A percentile compares a stretch with the other conserved stretches of the same genome.
These are phyloP conservation scores for Apteryx owenii DNA, from an alignment of 2,113 vertebrate genomes.

Conservation along the genomic window DNA sequence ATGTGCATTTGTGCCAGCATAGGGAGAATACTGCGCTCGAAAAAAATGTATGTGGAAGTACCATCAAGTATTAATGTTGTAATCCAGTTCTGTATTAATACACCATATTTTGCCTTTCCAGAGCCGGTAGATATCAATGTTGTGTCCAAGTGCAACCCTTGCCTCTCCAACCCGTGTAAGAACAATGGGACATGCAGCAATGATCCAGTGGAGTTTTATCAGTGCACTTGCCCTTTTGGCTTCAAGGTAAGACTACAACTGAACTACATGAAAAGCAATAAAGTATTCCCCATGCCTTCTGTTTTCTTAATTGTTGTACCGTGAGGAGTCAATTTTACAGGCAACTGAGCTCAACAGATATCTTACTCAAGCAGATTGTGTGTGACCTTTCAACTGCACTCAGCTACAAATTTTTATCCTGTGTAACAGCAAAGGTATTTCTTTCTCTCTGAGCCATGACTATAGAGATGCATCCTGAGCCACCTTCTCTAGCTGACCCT, in stretches of 20 bases:
- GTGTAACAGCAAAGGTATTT: background rate
- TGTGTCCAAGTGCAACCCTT: conserved; percentile 92
- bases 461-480: background rate
- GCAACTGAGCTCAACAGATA: background rate
- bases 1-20: fast-evolving
- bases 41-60: background rate
- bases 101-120: conserved; percentile 60
- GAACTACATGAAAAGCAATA: background rate
- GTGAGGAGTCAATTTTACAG: background rate
- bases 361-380: background rate
- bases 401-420: background rate
- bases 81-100: background rate
- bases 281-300: background rate
- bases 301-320: background rate
- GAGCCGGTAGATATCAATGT: conserved; percentile 87
- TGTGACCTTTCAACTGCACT: background rate
- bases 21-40: background rate
- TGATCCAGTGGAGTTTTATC: conserved; percentile 85
- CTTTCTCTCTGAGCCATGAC: background rate
- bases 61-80: background rate
- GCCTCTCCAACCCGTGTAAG: conserved; percentile 89
- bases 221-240: conserved; percentile 90
- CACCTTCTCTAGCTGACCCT: background rate
- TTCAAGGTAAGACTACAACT: conserved; percentile 87
- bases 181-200: conserved; percentile 93